A percentile compares a stretch with the other conserved stretches of the same genome.
Evolutionary conservation across 2,797 vertebrate species (phyloP).

Genomic region (Bradypodion pumilum): DNA sequence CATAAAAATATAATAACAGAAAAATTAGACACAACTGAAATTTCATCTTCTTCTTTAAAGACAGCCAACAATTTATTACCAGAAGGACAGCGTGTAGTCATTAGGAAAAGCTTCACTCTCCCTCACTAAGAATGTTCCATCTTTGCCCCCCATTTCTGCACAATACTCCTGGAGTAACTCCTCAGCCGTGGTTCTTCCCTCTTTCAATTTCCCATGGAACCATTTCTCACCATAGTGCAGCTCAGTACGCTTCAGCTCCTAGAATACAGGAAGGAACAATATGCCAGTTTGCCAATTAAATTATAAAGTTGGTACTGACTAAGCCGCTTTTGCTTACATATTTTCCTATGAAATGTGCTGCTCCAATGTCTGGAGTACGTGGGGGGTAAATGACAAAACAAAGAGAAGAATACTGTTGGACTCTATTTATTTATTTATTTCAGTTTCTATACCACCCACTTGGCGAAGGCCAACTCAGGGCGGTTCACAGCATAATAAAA

Average conservation of each 20-base stretch:
- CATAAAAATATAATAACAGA: neutral
- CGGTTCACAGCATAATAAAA: too few relatives aligned
- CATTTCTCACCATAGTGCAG: constrained; percentile 87
- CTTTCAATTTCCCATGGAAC: constrained; percentile 90
- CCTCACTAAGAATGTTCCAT: constrained; percentile 93
- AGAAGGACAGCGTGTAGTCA: constrained; percentile 93
- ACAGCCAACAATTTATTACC: constrained; percentile 73
- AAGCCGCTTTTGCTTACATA: neutral
- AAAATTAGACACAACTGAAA: neutral
- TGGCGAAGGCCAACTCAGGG: too few relatives aligned
- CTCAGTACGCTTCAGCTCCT: constrained; percentile 77
- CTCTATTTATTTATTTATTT: too few relatives aligned
- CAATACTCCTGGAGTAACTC: constrained; percentile 90
- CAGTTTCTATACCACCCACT: too few relatives aligned
- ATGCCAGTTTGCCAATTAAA: neutral
- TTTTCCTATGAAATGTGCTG: neutral
- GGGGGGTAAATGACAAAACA: neutral
- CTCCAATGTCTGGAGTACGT: neutral
- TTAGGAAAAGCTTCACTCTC: constrained; percentile 85
- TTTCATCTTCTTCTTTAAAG: neutral
- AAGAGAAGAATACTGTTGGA: neutral
- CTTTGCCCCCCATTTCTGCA: constrained; percentile 83
- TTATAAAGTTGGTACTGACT: too few relatives aligned
- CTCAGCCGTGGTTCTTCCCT: constrained; percentile 87
- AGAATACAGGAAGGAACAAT: constrained; percentile 23